phyloP scores from a whole-genome alignment of 2,888 invertebrate species.

The Rhaphigaster nebulosa region DNA sequence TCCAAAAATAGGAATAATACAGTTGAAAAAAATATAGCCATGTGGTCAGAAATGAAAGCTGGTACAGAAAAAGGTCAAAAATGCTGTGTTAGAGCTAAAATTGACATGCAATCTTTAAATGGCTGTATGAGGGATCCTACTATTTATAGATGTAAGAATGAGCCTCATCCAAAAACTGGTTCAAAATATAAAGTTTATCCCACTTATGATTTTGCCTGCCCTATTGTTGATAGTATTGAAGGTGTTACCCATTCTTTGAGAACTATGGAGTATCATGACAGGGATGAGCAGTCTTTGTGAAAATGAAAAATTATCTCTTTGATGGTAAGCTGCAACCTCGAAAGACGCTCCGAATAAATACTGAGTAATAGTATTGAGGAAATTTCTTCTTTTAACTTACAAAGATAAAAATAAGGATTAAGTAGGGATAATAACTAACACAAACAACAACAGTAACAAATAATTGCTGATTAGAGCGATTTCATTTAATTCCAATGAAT shows the following conservation, averaged over 20 bases:
- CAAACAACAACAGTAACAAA: too few relatives aligned
- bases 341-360: too few relatives aligned
- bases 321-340: too few relatives aligned
- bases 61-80: conserved; percentile 84
- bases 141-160: conserved; percentile 94
- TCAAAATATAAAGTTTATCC: conserved; percentile 98
- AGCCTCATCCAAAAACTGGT: conserved; percentile 93
- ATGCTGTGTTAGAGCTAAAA: conserved; percentile 96
- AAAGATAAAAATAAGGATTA: too few relatives aligned
- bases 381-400: too few relatives aligned
- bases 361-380: too few relatives aligned
- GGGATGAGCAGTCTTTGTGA: conserved; percentile 98
- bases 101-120: conserved; percentile 95
- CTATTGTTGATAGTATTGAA: conserved; percentile 97
- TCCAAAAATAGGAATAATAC: conserved; percentile 77
- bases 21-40: conserved; percentile 83
- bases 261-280: conserved; percentile 98
- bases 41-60: conserved; percentile 96
- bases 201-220: conserved; percentile 99
- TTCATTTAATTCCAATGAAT: too few relatives aligned
- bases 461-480: too few relatives aligned
- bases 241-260: conserved; percentile 97
- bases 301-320: too few relatives aligned
- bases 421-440: too few relatives aligned
- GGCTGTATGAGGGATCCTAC: conserved; percentile 99